phyloP scores from a whole-genome alignment of 92 coral and sea anemone genomes.

The Bergia sp. region DNA sequence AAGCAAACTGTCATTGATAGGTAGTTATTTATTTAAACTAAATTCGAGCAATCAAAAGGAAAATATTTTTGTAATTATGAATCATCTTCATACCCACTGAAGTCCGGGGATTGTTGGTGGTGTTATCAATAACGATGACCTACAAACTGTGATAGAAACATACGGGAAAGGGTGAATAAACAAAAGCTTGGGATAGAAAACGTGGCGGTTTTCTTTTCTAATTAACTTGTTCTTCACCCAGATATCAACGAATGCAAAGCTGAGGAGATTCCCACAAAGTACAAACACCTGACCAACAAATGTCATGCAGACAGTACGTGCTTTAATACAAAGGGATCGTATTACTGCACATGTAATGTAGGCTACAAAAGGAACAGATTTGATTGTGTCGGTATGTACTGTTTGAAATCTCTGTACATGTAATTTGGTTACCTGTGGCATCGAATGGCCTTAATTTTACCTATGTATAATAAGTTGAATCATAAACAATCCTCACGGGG shows the following conservation, averaged over 20 bases:
- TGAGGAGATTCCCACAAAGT: background rate
- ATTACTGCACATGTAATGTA: slow-evolving; percentile 36
- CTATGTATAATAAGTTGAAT: background rate
- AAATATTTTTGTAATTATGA: too few species aligned
- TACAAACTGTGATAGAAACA: background rate
- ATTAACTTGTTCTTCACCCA: background rate
- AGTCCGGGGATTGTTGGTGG: too few species aligned
- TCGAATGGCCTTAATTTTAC: background rate
- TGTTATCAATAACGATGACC: background rate
- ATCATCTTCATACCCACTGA: too few species aligned
- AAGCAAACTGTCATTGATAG: too few species aligned
- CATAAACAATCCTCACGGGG: background rate
- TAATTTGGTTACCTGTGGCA: background rate
- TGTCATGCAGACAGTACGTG: slow-evolving; percentile 31
- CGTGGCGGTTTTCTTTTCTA: background rate
- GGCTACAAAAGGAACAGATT: slow-evolving; percentile 40
- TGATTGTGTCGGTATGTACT: slow-evolving; percentile 44
- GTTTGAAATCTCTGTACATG: too few species aligned
- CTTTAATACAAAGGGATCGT: slow-evolving; percentile 43
- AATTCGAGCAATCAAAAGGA: too few species aligned
- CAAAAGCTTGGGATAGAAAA: background rate
- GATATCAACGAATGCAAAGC: background rate
- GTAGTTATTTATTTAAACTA: too few species aligned
- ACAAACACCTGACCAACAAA: slow-evolving; percentile 3
- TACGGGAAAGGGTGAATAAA: background rate